Percentiles rank a stretch among this genome's conserved stretches.
Conservation (phyloP, 2,888 invertebrate species). For the Pandemis heparana region DNA sequence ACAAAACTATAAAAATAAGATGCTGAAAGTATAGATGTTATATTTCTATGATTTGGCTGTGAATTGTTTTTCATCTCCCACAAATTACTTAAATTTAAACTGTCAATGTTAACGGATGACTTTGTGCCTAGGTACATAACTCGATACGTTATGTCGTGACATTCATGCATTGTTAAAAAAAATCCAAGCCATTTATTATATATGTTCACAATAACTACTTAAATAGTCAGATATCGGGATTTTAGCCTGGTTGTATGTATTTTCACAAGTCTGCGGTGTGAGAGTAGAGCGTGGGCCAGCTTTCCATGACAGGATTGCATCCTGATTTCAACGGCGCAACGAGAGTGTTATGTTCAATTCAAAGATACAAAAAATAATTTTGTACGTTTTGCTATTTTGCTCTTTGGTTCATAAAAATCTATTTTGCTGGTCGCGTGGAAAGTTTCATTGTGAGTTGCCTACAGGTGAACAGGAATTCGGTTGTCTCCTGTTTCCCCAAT, state of each 20-base stretch:
- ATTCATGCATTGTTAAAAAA: slow-evolving; percentile 3
- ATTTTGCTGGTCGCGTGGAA: too few species aligned
- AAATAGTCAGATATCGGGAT: neutral
- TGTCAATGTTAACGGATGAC: neutral
- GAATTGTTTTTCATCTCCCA: neutral
- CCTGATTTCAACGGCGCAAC: neutral
- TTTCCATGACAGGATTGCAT: neutral
- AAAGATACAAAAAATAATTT: neutral
- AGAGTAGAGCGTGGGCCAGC: neutral
- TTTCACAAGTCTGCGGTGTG: neutral
- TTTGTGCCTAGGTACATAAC: slow-evolving; percentile 17
- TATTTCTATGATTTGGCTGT: neutral
- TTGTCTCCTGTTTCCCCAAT: too few species aligned
- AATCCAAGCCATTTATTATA: slow-evolving; percentile 23
- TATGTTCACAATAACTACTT: neutral
- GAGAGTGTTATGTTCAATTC: neutral
- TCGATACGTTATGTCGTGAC: neutral
- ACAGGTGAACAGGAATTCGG: too few species aligned
- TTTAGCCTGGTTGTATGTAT: neutral
- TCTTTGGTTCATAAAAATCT: too few species aligned
- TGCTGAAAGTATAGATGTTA: neutral
- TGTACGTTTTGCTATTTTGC: too few species aligned
- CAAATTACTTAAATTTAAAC: neutral
- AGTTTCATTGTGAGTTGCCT: too few species aligned
- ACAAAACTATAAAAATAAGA: neutral